These are phyloP conservation scores for Myiotriccus ornatus DNA, from an alignment of 2,797 vertebrate species.

Conservation along the genomic window DNA sequence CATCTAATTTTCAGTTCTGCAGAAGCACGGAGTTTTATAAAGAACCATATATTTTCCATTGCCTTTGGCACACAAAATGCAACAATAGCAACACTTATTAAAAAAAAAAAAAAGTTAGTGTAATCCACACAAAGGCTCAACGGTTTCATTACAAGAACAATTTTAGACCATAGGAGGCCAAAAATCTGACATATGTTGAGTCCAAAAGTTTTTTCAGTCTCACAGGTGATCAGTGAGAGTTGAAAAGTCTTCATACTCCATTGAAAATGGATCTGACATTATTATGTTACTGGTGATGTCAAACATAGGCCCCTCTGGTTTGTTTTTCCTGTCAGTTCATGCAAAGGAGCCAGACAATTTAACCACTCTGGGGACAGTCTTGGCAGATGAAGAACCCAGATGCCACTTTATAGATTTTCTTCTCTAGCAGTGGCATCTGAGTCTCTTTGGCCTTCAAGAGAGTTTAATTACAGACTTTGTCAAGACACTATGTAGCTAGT, in stretches of 20 bases:
- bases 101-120: background rate
- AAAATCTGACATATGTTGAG: background rate
- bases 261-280: background rate
- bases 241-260: background rate
- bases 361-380: background rate
- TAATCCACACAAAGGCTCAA: background rate
- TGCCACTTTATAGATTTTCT: background rate
- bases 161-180: background rate
- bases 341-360: background rate
- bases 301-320: background rate
- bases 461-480: background rate
- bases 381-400: conserved; percentile 40
- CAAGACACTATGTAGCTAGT: background rate
- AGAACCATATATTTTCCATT: background rate
- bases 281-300: background rate
- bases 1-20: background rate
- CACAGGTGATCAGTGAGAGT: background rate
- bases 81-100: background rate
- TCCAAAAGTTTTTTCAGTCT: background rate
- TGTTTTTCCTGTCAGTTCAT: conserved; percentile 9
- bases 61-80: background rate
- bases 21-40: background rate
- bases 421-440: conserved; percentile 1
- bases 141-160: background rate
- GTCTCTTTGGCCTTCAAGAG: background rate